These are phyloP conservation scores for Euspilapteryx auroguttella DNA, from an alignment of 2,888 invertebrate species.

Conservation along the genomic window DNA sequence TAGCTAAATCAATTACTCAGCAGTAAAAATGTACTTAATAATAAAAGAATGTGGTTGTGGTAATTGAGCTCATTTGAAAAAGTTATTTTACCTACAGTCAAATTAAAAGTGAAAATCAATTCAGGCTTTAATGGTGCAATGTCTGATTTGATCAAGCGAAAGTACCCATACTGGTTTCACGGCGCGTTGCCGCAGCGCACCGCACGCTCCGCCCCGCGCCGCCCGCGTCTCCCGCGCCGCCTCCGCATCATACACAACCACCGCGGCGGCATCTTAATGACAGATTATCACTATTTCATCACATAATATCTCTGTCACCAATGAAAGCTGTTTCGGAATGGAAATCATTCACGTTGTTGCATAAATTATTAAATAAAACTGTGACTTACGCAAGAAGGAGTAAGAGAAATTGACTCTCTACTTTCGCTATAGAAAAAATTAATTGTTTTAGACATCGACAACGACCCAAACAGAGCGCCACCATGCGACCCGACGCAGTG, in stretches of 20 bases:
- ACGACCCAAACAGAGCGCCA: conserved; percentile 90
- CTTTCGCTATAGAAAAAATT: too few relatives aligned
- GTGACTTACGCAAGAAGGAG: too few relatives aligned
- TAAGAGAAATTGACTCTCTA: too few relatives aligned
- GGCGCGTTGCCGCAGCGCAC: too few relatives aligned
- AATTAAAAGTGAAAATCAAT: conserved; percentile 43
- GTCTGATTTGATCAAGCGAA: conserved; percentile 41
- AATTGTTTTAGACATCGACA: conserved; percentile 80
- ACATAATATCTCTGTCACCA: background rate
- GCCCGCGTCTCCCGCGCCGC: too few relatives aligned
- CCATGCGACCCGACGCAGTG: conserved; percentile 86
- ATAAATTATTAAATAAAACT: conserved; percentile 3
- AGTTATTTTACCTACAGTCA: conserved; percentile 19
- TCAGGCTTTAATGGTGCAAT: conserved; percentile 17
- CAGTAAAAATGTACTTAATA: too few relatives aligned
- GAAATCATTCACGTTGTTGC: conserved; percentile 1
- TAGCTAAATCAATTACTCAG: too few relatives aligned
- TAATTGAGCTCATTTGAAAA: conserved; percentile 1
- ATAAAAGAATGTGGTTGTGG: background rate
- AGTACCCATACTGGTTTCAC: conserved; percentile 51
- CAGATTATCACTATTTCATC: too few relatives aligned
- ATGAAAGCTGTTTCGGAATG: conserved; percentile 1
- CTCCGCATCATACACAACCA: too few relatives aligned
- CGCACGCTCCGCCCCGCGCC: too few relatives aligned
- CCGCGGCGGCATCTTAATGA: too few relatives aligned